Percentiles rank a stretch among this genome's conserved stretches.
These are phyloP conservation scores for Epinotia bilunana DNA, from an alignment of 2,888 invertebrate genomes.

Conservation along the genomic window DNA sequence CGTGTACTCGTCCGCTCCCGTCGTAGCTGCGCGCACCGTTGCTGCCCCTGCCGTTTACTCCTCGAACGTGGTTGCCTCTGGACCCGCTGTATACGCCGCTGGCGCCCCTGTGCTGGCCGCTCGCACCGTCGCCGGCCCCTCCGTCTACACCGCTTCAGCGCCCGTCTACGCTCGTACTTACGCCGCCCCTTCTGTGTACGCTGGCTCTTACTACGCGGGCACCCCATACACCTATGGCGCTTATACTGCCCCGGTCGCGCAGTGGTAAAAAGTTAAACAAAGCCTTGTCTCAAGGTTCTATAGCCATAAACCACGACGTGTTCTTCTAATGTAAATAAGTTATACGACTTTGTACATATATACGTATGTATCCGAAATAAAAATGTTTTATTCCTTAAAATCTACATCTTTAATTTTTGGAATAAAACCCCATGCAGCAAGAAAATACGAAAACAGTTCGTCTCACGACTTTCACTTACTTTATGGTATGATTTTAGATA, in stretches of 20 bases:
- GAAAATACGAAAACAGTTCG: no score
- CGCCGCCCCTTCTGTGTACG: constrained; percentile 48
- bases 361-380: constrained; percentile 49
- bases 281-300: constrained; percentile 44
- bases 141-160: constrained; percentile 45
- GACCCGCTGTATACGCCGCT: constrained; percentile 45
- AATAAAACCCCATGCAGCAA: no score
- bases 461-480: no score
- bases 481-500: no score
- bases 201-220: constrained; percentile 45
- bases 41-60: constrained; percentile 49
- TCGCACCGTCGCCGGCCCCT: constrained; percentile 41
- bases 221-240: constrained; percentile 42
- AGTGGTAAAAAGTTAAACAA: constrained; percentile 62
- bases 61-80: constrained; percentile 26
- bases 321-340: constrained; percentile 65
- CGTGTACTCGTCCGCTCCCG: constrained; percentile 54
- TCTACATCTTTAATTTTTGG: no score
- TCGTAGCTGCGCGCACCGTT: constrained; percentile 48
- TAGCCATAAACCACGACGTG: constrained; percentile 60
- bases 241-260: constrained; percentile 65
- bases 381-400: not conserved
- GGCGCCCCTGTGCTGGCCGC: constrained; percentile 48
- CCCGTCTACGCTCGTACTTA: constrained; percentile 47
- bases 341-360: constrained; percentile 59